Evolutionary conservation across 2,888 invertebrate genomes (phyloP), one percentile per base, ranked within the genome.

Genomic region (Rhopalosiphum nymphaeae): DNA sequence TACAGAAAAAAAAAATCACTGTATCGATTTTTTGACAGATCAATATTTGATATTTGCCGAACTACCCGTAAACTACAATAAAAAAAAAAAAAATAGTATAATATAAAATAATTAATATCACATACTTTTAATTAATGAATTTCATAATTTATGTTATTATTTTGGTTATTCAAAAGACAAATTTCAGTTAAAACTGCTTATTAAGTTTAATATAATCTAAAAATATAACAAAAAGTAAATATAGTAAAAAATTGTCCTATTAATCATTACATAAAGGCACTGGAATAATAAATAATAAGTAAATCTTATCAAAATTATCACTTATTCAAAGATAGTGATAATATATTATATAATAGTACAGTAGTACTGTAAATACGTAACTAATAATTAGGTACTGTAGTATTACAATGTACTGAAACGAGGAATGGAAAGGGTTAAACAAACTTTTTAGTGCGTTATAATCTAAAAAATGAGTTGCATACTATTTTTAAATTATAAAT

Each of bases 1-100:
- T 49, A n/a, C 13, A 13, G 26, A 44, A 46, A 67, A 26, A 26
- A 53, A 56, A 44, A 56, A 16, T 46, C 9, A 42, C 9, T 1
- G 42, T 49, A 87, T 67, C 46, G 92, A 88, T 87, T 46, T 49
- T 67, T 67, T 16, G 42, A 26, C 46, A 21, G 46, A 87, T 92
- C 61, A 21, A 87, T 46, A 29, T 21, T n/a, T 11, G 42, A 53
- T 53, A 36, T 85, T 11, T 42, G 36, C 42, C 53, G 21, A 53
- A n/a, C 25, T 10, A 36, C n/a, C n/a, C 57, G 26, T 44, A 29
- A 44, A 61, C 44, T 36, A 25, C 16, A 53, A 46, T n/a, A 46
- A 1, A 46, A 1, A 1, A 86, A n/a, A 86, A 46, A 1, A 86
- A n/a, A 86, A 46, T 29, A 29, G 5, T 46, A 16, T 21, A 0